Percentiles rank a stretch among this genome's conserved stretches.
These are phyloP conservation scores for Theodoxus fluviatilis DNA, from an alignment of 2,888 invertebrate species.

Conservation along the genomic window DNA sequence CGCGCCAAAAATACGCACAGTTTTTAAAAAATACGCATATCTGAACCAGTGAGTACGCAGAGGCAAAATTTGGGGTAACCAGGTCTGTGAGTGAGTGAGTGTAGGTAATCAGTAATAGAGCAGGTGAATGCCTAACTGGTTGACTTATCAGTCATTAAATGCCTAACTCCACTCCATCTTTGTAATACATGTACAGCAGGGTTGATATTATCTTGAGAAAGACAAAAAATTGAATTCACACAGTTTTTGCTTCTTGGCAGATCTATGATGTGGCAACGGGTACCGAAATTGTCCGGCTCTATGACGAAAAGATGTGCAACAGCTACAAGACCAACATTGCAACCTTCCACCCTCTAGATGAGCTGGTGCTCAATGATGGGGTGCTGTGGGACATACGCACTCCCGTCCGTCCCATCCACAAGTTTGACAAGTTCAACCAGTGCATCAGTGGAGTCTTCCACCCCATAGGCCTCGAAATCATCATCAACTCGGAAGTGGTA, in stretches of 20 bases:
- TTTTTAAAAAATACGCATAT: no score
- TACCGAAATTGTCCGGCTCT: slow-evolving; percentile 76
- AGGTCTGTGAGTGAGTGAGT: no score
- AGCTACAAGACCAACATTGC: slow-evolving; percentile 93
- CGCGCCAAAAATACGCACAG: no score
- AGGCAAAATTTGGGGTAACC: no score
- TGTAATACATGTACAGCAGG: no score
- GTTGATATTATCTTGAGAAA: no score
- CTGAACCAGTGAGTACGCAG: no score
- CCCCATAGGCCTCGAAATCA: slow-evolving; percentile 92
- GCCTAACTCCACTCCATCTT: no score
- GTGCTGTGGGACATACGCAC: slow-evolving; percentile 92
- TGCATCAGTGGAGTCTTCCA: slow-evolving; percentile 94
- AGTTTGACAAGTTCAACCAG: slow-evolving; percentile 96
- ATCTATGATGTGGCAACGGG: slow-evolving; percentile 90
- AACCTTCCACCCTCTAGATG: slow-evolving; percentile 91
- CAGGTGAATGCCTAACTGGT: no score
- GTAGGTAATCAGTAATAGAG: no score
- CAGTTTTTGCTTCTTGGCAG: slow-evolving; percentile 64
- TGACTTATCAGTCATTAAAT: no score
- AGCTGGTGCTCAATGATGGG: slow-evolving; percentile 92
- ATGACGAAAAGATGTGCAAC: slow-evolving; percentile 82
- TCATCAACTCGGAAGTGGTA: slow-evolving; percentile 91
- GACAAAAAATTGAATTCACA: no score
- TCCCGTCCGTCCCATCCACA: slow-evolving; percentile 86